phyloP scores from a whole-genome alignment of 30 jellyfish, hydroid and myxozoan genomes.

The Hydractinia echinata region DNA sequence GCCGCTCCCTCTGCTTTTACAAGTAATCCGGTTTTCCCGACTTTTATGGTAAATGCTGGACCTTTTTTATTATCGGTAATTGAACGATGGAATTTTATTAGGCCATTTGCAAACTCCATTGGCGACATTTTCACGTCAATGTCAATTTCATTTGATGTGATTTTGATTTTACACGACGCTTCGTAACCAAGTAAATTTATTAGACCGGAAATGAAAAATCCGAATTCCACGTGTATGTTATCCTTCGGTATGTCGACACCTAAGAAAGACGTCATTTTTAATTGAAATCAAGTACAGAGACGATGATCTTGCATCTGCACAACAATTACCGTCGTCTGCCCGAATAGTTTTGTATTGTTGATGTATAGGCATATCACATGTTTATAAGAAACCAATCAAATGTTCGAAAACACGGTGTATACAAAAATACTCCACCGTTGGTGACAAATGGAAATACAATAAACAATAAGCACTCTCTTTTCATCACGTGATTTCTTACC shows the following conservation, averaged over 20 bases:
- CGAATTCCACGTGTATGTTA: constrained; percentile 47
- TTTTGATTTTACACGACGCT: constrained; percentile 51
- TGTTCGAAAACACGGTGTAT: too few relatives aligned
- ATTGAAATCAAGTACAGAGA: background rate
- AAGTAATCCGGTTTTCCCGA: constrained; percentile 42
- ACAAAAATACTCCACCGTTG: too few relatives aligned
- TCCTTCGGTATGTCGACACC: constrained; percentile 55
- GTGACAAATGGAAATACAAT: too few relatives aligned
- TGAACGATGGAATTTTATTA: constrained; percentile 55
- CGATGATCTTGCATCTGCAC: background rate
- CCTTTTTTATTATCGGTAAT: constrained; percentile 66
- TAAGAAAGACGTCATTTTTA: background rate
- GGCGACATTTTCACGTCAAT: constrained; percentile 78
- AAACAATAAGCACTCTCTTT: too few relatives aligned
- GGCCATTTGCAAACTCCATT: constrained; percentile 71
- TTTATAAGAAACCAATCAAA: too few relatives aligned
- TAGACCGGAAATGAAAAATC: constrained; percentile 70
- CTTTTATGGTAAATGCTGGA: constrained; percentile 55
- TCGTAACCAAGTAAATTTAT: constrained; percentile 46
- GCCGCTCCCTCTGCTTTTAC: constrained; percentile 61
- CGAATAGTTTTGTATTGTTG: too few relatives aligned
- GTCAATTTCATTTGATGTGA: constrained; percentile 40
- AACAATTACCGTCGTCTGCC: too few relatives aligned
- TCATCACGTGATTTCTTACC: too few relatives aligned
- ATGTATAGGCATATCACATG: too few relatives aligned